These are phyloP conservation scores for Ovibos moschatus DNA, from an alignment of 2,113 vertebrate species.

Conservation along the genomic window DNA sequence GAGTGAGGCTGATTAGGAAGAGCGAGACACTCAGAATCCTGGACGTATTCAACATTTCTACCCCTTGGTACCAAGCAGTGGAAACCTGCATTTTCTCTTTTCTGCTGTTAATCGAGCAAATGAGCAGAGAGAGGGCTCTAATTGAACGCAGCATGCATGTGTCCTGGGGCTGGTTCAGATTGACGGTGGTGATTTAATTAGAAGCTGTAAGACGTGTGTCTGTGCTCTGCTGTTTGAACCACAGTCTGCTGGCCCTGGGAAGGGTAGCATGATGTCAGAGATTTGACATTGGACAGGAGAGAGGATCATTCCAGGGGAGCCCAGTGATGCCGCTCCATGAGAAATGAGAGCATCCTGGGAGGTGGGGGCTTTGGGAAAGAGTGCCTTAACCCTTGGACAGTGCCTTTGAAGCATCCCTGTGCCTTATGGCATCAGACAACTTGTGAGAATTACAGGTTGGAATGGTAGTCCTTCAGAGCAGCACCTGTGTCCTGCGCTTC, in stretches of 20 bases:
- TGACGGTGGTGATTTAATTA: not conserved
- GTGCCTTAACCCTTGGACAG: too few relatives aligned
- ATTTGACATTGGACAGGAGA: not conserved
- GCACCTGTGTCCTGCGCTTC: rapidly evolving
- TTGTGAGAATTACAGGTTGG: not conserved
- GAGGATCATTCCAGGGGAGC: not conserved
- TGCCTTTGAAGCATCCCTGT: not conserved
- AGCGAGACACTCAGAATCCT: not conserved
- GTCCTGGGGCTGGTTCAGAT: not conserved
- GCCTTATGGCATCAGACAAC: rapidly evolving
- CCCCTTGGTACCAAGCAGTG: not conserved
- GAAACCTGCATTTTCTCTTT: not conserved
- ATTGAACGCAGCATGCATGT: not conserved
- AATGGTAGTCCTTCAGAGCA: too few relatives aligned
- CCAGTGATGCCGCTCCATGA: not conserved
- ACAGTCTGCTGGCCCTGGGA: too few relatives aligned
- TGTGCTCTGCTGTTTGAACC: not conserved
- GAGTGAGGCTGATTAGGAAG: not conserved
- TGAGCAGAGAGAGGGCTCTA: not conserved
- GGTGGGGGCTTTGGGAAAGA: not conserved
- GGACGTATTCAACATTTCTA: not conserved
- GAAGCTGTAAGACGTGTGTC: not conserved
- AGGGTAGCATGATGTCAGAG: not conserved
- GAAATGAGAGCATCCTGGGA: not conserved
- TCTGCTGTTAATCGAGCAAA: not conserved